Conservation (phyloP, 2,113 vertebrate genomes). For the Phalacrocorax pelagicus region DNA sequence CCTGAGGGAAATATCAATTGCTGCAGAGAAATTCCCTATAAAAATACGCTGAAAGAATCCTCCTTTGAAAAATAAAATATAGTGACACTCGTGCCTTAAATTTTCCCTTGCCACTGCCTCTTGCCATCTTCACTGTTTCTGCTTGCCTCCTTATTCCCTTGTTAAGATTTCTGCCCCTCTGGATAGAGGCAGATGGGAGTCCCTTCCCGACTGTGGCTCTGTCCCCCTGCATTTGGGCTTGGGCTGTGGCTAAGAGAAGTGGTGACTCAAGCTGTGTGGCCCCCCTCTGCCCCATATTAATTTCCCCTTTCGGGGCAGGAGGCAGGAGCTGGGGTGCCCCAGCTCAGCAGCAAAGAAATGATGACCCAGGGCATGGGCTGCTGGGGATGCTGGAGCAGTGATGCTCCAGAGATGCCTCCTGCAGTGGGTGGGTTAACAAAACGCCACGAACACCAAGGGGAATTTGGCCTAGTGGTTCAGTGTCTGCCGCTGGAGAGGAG, state of each 20-base stretch:
- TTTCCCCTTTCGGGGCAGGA: neutral
- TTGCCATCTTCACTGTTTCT: neutral
- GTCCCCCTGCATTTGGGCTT: neutral
- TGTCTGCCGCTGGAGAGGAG: neutral
- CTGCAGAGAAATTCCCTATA: conserved; percentile 36
- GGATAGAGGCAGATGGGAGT: neutral
- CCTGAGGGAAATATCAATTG: conserved; percentile 60
- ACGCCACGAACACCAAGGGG: neutral
- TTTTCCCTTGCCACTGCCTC: neutral
- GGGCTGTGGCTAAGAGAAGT: neutral
- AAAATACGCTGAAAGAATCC: conserved; percentile 48
- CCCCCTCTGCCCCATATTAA: neutral
- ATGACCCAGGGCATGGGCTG: neutral
- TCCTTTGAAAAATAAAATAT: conserved; percentile 52
- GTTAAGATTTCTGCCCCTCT: neutral
- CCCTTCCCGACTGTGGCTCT: neutral
- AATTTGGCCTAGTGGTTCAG: neutral
- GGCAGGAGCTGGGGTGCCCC: neutral
- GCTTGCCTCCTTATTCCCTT: neutral
- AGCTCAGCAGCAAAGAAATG: neutral
- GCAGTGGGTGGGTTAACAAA: neutral
- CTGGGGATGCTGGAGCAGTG: neutral
- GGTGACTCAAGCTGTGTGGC: neutral
- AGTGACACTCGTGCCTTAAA: neutral
- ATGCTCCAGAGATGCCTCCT: neutral